A percentile compares a stretch with the other conserved stretches of the same genome.
Evolutionary conservation across 2,888 invertebrate genomes (phyloP).

Genomic region (Parascotia fuliginaria): DNA sequence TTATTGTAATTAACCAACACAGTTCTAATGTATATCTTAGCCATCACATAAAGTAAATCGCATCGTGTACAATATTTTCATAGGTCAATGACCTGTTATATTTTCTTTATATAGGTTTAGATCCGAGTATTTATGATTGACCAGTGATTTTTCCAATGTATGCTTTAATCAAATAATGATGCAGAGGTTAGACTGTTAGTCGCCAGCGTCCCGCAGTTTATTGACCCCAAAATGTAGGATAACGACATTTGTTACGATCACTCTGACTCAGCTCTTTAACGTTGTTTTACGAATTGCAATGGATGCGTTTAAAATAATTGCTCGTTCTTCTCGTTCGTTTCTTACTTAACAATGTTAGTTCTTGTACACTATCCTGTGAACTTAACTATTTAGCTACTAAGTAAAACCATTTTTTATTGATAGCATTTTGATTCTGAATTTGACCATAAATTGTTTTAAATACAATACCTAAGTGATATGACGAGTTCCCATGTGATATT

Average conservation of each 20-base stretch:
- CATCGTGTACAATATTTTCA: slow-evolving; percentile 13
- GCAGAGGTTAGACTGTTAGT: slow-evolving; percentile 64
- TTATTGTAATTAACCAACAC: slow-evolving; percentile 21
- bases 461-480: no score
- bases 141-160: slow-evolving; percentile 30
- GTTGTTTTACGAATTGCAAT: slow-evolving; percentile 64
- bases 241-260: slow-evolving; percentile 77
- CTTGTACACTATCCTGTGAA: no score
- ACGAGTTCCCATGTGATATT: no score
- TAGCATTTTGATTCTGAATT: no score
- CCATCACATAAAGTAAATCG: slow-evolving; percentile 12
- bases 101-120: slow-evolving; percentile 22
- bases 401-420: no score
- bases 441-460: no score
- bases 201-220: slow-evolving; percentile 66
- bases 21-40: slow-evolving; percentile 11
- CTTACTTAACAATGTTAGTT: slow-evolving; percentile 46
- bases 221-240: slow-evolving; percentile 80
- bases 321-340: slow-evolving; percentile 59
- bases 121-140: slow-evolving; percentile 19
- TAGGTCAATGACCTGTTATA: slow-evolving; percentile 20
- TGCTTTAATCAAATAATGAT: slow-evolving; percentile 62
- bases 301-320: slow-evolving; percentile 69
- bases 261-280: slow-evolving; percentile 61
- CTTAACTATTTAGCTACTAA: no score